phyloP scores from a whole-genome alignment of 2,113 vertebrate genomes.

The Gasterosteus aculeatus region DNA sequence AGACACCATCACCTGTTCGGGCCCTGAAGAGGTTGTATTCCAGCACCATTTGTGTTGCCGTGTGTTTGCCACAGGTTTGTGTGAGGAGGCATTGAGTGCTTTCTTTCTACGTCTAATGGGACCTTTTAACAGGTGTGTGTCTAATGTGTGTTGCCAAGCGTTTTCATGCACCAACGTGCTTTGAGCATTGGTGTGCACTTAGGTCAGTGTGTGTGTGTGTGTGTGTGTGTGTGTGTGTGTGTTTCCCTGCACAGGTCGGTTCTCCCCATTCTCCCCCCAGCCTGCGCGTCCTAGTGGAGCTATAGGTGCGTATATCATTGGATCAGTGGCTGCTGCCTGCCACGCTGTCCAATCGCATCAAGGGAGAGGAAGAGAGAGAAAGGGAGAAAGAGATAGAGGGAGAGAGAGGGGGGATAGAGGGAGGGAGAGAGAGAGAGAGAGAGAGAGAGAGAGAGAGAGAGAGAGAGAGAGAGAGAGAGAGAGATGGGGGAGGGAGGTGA shows the following conservation, averaged over 20 bases:
- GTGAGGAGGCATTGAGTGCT: not conserved
- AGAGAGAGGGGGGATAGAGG: constrained; percentile 39
- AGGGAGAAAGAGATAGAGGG: constrained; percentile 39
- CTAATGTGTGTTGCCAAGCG: not conserved
- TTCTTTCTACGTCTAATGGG: not conserved
- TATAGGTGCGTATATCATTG: constrained; percentile 85
- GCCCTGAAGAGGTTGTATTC: constrained; percentile 71
- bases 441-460: constrained; percentile 47
- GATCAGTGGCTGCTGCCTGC: constrained; percentile 89
- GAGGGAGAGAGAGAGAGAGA: constrained; percentile 9
- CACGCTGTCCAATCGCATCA: constrained; percentile 90
- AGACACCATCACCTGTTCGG: constrained; percentile 65
- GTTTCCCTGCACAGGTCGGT: constrained; percentile 38
- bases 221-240: constrained; percentile 28
- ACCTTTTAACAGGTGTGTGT: constrained; percentile 53
- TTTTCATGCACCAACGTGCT: constrained; percentile 7
- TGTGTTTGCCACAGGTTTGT: constrained; percentile 23
- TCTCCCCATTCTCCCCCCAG: constrained; percentile 22
- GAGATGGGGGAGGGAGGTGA: constrained; percentile 50
- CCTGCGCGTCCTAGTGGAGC: constrained; percentile 66
- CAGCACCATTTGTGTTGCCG: constrained; percentile 26
- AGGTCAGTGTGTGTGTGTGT: constrained; percentile 17
- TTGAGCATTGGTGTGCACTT: constrained; percentile 21
- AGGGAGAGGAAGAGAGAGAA: constrained; percentile 47
- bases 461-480: constrained; percentile 45